Base-by-base conservation (phyloP, 2,888 invertebrate species). In the Venusia cambrica region DNA sequence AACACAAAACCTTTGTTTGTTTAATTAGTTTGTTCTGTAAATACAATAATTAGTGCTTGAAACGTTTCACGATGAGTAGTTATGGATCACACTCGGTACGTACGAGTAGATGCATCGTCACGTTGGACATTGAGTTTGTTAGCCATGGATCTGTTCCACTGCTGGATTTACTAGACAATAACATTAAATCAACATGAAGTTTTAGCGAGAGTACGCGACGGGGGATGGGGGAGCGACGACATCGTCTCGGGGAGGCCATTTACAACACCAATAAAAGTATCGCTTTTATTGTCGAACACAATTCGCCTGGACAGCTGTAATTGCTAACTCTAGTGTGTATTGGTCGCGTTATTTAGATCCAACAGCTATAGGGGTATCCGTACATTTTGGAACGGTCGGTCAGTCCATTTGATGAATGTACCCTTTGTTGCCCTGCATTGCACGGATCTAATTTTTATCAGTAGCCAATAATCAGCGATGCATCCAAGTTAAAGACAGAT, bases 261-360 rank as follows among this genome's bases (percentile, higher is more conserved):
- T 81, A 80, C 76, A 69, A 70, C 72, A 63, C 70, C 77, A 78
- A 80, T 83, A 81, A 83, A 83, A 80, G 80, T 76, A 77, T 78
- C 75, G 73, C 73, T 73, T 78, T 80, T 83, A 81, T 83, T 76
- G 81, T 72, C 73, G 72, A 73, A 72, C 69, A 79, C 80, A 78
- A 79, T 78, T 81, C 83, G 79, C 71, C 71, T 67, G 72, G 80
- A 79, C 81, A 75, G 77, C 72, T 78, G 80, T 83, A 83, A 83
- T 84, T 81, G 81, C 79, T 60, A 73, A 69, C 74, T 71, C 71
- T 70, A 59, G 69, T 78, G 76, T 80, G 80, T 79, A 75, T 79
- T 74, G 74, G 73, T 65, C 73, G 63, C 65, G 73, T 79, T 78
- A 80, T 83, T 83, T 76, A 77, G 75, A 71, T 71, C 61, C 61